phyloP scores from a whole-genome alignment of 2,797 vertebrate genomes.

The Emys orbicularis region DNA sequence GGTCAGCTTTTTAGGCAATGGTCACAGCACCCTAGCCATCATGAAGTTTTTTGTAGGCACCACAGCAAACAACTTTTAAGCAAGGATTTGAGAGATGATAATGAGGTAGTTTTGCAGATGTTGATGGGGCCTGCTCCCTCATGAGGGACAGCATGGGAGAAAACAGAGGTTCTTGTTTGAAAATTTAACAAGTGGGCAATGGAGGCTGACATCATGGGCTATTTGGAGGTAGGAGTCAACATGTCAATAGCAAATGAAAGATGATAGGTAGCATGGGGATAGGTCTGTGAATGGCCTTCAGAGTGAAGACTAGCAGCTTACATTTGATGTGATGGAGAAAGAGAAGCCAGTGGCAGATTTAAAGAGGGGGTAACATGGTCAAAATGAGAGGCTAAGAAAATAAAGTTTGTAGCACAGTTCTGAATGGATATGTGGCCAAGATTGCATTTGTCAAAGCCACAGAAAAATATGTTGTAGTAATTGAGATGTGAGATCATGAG shows the following conservation, averaged over 20 bases:
- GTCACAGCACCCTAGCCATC: neutral
- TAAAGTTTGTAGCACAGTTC: neutral
- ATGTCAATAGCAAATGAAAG: neutral
- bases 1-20: neutral
- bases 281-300: neutral
- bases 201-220: neutral
- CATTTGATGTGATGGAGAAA: neutral
- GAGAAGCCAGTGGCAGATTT: neutral
- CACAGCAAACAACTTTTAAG: neutral
- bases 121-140: too few species aligned
- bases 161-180: neutral
- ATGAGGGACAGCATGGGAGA: neutral
- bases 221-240: neutral
- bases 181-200: neutral
- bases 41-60: neutral
- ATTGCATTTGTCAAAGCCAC: neutral
- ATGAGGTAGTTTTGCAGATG: too few species aligned
- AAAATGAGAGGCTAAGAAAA: neutral
- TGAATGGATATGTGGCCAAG: neutral
- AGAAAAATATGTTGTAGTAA: neutral
- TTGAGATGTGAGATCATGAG: neutral
- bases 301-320: neutral
- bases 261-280: neutral
- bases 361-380: neutral
- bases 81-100: neutral